A percentile compares a stretch with the other conserved stretches of the same genome.
Evolutionary conservation across 2,113 vertebrate genomes (phyloP).

Genomic region (Oenanthe oenanthe): DNA sequence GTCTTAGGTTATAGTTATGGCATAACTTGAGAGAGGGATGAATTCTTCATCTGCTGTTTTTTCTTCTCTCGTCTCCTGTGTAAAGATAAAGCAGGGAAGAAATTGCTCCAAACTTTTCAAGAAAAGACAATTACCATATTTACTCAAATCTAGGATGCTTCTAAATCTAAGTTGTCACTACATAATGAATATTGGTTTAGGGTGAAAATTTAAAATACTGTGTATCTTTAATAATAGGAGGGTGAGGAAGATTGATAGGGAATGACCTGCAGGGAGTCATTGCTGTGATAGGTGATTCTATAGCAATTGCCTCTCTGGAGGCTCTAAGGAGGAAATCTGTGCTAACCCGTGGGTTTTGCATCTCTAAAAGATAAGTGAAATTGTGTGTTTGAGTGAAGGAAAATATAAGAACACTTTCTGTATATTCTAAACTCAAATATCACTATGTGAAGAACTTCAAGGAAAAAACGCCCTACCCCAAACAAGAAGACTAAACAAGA

Average conservation of each 20-base stretch:
- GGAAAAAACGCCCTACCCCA: accelerated
- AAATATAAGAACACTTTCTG: neutral
- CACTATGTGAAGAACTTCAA: neutral
- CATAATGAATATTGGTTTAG: neutral
- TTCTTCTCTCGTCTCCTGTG: neutral
- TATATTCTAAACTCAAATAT: neutral
- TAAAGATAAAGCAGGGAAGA: neutral
- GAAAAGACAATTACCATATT: neutral
- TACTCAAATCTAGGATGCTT: neutral
- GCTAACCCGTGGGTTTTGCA: neutral
- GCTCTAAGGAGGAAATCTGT: neutral
- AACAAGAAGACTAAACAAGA: neutral
- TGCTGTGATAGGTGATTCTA: neutral
- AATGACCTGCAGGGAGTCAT: neutral
- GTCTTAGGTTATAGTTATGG: neutral
- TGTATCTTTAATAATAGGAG: neutral
- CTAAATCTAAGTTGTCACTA: neutral
- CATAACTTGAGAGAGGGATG: neutral
- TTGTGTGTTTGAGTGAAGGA: neutral
- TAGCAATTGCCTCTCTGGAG: neutral
- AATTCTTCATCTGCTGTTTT: neutral
- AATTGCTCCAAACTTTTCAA: neutral
- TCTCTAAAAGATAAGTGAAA: neutral
- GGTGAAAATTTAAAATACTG: neutral
- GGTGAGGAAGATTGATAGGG: neutral